phyloP scores from a whole-genome alignment of 2,797 vertebrate genomes.

The Bufotes viridis region DNA sequence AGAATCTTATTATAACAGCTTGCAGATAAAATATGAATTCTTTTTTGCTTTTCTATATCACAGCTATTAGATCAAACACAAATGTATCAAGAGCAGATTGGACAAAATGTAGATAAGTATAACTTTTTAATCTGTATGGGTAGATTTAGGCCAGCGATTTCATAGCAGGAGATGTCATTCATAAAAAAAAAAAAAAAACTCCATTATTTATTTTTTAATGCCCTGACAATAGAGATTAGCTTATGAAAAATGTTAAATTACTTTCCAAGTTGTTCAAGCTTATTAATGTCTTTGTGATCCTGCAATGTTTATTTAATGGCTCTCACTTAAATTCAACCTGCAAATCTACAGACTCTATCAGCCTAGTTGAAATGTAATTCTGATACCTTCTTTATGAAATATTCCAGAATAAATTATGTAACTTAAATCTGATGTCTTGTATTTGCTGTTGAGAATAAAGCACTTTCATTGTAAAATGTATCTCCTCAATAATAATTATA shows the following conservation, averaged over 20 bases:
- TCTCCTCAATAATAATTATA: not conserved
- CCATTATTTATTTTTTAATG: constrained; percentile 67
- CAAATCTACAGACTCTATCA: constrained; percentile 33
- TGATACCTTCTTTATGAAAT: constrained; percentile 23
- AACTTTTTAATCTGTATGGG: constrained; percentile 67
- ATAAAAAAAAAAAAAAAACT: constrained; percentile 64
- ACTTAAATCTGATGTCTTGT: not conserved
- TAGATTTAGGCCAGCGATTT: constrained; percentile 69
- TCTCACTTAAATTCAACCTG: constrained; percentile 32
- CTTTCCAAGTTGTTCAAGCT: constrained; percentile 61
- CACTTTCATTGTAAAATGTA: not conserved
- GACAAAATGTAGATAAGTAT: constrained; percentile 67
- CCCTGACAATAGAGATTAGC: constrained; percentile 63
- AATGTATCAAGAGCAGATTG: constrained; percentile 66
- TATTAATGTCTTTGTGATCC: constrained; percentile 54
- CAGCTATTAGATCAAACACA: constrained; percentile 65
- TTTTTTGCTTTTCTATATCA: constrained; percentile 64
- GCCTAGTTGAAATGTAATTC: constrained; percentile 31
- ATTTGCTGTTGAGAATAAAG: not conserved
- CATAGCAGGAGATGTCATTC: constrained; percentile 62
- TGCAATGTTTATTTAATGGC: constrained; percentile 46
- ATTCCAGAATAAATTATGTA: constrained; percentile 15
- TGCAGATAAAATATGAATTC: constrained; percentile 57
- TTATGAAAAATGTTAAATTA: constrained; percentile 58
- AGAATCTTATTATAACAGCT: constrained; percentile 64